Percentiles rank a stretch among this genome's conserved stretches.
Conservation (phyloP, 2,888 invertebrate species). For the Sepiola atlantica region DNA sequence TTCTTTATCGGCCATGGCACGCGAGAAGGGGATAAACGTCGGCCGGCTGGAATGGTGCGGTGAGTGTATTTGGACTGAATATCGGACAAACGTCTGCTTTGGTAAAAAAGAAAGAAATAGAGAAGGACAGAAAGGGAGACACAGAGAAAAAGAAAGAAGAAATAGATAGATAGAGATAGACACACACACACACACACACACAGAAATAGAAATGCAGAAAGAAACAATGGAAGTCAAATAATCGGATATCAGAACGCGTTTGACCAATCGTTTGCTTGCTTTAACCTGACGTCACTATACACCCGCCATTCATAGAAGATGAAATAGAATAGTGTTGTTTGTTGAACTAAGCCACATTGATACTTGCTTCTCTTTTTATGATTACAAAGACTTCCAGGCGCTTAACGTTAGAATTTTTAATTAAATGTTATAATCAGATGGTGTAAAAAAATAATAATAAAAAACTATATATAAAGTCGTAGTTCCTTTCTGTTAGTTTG, state of each 20-base stretch:
- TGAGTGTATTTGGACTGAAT: background rate
- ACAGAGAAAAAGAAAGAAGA: background rate
- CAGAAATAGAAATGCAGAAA: background rate
- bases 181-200: too few relatives aligned
- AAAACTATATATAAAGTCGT: too few relatives aligned
- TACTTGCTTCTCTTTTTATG: too few relatives aligned
- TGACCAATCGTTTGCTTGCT: background rate
- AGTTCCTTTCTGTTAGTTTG: too few relatives aligned
- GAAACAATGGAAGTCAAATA: background rate
- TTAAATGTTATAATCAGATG: too few relatives aligned
- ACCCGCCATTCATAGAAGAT: background rate
- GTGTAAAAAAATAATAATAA: too few relatives aligned
- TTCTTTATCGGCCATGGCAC: background rate
- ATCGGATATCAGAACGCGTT: background rate
- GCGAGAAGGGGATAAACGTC: slow-evolving; percentile 11
- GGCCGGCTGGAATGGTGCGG: background rate
- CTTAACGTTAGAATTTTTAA: too few relatives aligned
- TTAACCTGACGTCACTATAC: background rate
- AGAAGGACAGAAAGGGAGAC: background rate
- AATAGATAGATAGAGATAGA: background rate
- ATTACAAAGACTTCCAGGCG: too few relatives aligned
- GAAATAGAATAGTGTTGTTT: background rate
- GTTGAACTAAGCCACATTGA: too few relatives aligned
- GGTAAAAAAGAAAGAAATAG: background rate
- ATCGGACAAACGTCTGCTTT: background rate